Evolutionary conservation across 1,140 invertebrate species (phyloP).

Genomic region (Temnothorax curvispinosus): DNA sequence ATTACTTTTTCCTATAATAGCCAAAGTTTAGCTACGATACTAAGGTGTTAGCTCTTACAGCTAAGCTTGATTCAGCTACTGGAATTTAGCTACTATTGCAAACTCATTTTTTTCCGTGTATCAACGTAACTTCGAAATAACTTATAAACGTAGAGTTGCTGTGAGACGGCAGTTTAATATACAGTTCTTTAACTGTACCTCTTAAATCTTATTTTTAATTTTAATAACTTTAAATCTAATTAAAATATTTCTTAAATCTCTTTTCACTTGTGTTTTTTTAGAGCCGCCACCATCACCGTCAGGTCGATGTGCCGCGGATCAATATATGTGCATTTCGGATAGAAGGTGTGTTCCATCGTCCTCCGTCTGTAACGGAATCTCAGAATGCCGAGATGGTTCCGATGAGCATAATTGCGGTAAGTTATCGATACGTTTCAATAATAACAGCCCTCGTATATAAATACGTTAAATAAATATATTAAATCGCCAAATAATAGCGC

Average conservation of each 20-base stretch:
- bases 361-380: constrained; percentile 88
- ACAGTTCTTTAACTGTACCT: background rate
- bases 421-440: constrained; percentile 55
- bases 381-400: constrained; percentile 90
- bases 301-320: constrained; percentile 82
- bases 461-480: background rate
- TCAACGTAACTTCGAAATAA: background rate
- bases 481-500: background rate
- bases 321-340: constrained; percentile 86
- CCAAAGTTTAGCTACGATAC: too few relatives aligned
- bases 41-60: too few relatives aligned
- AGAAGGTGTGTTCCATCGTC: constrained; percentile 85
- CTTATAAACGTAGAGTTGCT: background rate
- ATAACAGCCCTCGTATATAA: background rate
- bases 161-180: background rate
- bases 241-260: background rate
- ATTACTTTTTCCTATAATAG: too few relatives aligned
- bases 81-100: too few relatives aligned
- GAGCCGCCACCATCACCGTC: background rate
- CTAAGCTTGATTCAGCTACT: too few relatives aligned
- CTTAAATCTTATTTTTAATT: background rate
- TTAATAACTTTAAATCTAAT: background rate
- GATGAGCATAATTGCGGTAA: constrained; percentile 91
- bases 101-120: too few relatives aligned
- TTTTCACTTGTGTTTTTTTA: background rate